Evolutionary conservation across 2,888 invertebrate genomes (phyloP).

Genomic region (Agrochola circellaris): DNA sequence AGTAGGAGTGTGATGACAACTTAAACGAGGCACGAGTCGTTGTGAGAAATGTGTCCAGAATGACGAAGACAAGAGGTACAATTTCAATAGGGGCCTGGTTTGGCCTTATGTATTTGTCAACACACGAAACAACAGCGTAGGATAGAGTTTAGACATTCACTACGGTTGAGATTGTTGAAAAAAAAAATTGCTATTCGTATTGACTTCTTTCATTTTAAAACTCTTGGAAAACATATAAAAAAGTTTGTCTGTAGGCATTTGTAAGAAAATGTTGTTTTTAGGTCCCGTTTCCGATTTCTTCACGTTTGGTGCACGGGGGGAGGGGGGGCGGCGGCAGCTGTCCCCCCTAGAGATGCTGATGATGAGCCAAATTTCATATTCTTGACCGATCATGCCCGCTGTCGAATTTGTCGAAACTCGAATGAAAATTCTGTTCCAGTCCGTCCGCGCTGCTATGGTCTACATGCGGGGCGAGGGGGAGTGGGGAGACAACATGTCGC

Average conservation of each 20-base stretch:
- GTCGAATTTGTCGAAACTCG: too few relatives aligned
- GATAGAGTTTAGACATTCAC: not conserved
- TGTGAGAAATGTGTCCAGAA: conserved; percentile 7
- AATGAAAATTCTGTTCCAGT: too few relatives aligned
- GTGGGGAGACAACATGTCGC: too few relatives aligned
- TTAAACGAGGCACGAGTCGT: not conserved
- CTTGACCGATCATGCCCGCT: too few relatives aligned
- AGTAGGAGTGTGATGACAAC: not conserved
- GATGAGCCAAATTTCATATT: too few relatives aligned
- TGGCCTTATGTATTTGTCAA: not conserved
- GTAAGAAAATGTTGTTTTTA: not conserved
- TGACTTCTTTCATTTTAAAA: not conserved
- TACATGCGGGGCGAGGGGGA: too few relatives aligned
- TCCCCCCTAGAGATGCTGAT: too few relatives aligned
- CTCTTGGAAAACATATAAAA: not conserved
- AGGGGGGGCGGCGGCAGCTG: too few relatives aligned
- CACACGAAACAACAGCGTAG: not conserved
- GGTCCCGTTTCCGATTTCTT: not conserved
- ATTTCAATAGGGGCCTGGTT: not conserved
- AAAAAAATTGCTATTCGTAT: too few relatives aligned
- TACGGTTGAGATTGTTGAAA: not conserved
- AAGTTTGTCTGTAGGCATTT: not conserved
- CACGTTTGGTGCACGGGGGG: too few relatives aligned
- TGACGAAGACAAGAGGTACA: not conserved
- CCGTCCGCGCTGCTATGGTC: too few relatives aligned